These are phyloP conservation scores for Drosophila nikananu DNA, from an alignment of 1,140 invertebrate species.

Conservation along the genomic window DNA sequence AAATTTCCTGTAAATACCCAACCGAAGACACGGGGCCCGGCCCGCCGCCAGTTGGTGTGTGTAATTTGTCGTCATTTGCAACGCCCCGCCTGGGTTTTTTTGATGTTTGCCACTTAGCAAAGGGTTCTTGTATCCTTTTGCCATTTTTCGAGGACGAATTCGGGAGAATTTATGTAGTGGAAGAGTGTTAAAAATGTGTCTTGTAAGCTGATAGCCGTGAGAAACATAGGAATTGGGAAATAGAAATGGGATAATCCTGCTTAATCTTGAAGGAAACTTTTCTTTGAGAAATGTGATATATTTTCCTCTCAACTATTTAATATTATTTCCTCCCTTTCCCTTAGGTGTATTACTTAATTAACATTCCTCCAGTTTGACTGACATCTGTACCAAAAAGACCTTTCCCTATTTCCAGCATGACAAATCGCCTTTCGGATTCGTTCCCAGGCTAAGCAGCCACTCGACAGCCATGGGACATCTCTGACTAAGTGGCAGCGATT, in stretches of 20 bases:
- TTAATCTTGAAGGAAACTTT: not conserved
- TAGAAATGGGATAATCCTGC: not conserved
- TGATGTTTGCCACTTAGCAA: conserved; percentile 53
- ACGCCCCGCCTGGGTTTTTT: conserved; percentile 49
- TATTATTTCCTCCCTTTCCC: no score
- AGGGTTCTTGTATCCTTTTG: conserved; percentile 23
- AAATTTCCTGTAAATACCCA: conserved; percentile 74
- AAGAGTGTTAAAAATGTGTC: conserved; percentile 54
- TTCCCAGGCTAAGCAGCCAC: conserved; percentile 44
- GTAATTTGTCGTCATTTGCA: conserved; percentile 76
- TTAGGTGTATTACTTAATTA: not conserved
- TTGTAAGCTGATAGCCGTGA: conserved; percentile 46
- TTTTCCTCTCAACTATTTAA: not conserved
- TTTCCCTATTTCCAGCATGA: not conserved
- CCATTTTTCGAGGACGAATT: conserved; percentile 5
- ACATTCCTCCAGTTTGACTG: not conserved
- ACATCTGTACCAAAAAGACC: not conserved
- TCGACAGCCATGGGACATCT: conserved; percentile 43
- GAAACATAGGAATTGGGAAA: conserved; percentile 25
- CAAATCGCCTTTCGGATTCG: conserved; percentile 1
- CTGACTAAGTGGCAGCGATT: conserved; percentile 74
- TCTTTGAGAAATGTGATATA: not conserved
- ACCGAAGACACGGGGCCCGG: conserved; percentile 13
- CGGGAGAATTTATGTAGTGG: conserved; percentile 67
- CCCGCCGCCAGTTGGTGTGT: conserved; percentile 69